Conservation (phyloP, 2,888 invertebrate genomes). For the Trissonchulus latispiculum region DNA sequence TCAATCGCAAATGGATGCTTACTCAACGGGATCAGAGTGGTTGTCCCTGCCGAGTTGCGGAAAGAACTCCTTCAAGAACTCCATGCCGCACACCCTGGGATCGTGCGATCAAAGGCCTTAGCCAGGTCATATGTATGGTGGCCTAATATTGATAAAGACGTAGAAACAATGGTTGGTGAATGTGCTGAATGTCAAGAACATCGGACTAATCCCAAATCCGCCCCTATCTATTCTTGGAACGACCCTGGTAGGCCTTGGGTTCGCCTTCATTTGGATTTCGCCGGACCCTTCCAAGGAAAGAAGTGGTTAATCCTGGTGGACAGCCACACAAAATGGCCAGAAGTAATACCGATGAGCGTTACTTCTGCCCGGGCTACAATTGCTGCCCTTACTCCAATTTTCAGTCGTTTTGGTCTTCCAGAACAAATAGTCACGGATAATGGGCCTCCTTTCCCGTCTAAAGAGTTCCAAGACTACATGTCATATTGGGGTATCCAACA, state of each 20-base stretch:
- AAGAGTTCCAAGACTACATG: no score
- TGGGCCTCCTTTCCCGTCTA: no score
- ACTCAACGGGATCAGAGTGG: slow-evolving; percentile 9
- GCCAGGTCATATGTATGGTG: not conserved
- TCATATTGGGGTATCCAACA: no score
- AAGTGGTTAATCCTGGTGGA: no score
- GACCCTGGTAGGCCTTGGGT: slow-evolving; percentile 32
- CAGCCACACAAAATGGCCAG: no score
- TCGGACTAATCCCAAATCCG: no score
- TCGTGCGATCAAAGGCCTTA: not conserved
- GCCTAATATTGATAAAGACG: slow-evolving; percentile 13
- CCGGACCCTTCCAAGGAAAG: no score
- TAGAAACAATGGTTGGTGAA: not conserved
- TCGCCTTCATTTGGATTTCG: slow-evolving; percentile 32
- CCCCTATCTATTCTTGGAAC: slow-evolving; percentile 34
- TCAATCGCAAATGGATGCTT: slow-evolving; percentile 28
- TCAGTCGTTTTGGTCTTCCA: no score
- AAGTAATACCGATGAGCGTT: no score
- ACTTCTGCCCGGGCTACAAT: no score
- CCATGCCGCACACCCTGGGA: slow-evolving; percentile 1
- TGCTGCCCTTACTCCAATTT: no score
- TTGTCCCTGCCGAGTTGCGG: not conserved
- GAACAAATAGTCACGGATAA: no score
- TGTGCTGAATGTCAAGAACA: slow-evolving; percentile 4
- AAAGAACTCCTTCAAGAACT: not conserved